phyloP scores from a whole-genome alignment of 1,140 invertebrate genomes.

The Drosophila sechellia region DNA sequence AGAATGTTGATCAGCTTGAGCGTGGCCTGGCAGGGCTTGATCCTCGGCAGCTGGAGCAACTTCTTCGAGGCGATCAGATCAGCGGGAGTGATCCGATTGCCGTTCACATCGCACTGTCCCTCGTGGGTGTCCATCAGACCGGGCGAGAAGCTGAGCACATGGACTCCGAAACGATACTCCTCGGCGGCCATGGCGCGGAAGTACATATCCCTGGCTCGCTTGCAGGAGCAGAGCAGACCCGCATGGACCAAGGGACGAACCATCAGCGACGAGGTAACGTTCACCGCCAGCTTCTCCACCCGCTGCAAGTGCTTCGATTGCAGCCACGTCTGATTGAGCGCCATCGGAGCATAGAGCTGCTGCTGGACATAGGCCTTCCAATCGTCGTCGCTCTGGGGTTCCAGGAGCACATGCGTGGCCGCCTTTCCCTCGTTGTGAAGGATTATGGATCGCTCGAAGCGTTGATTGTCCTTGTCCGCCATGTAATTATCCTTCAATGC shows the following conservation, averaged over 20 bases:
- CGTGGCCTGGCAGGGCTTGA: conserved; percentile 55
- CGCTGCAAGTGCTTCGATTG: conserved; percentile 80
- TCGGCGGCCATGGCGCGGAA: conserved; percentile 91
- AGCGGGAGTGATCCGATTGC: conserved; percentile 56
- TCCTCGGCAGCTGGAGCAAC: conserved; percentile 29
- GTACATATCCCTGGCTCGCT: conserved; percentile 95
- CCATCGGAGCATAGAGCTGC: conserved; percentile 92
- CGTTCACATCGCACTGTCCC: conserved; percentile 84
- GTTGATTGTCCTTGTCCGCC: not conserved
- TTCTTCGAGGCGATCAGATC: conserved; percentile 31
- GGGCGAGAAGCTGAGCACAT: conserved; percentile 95
- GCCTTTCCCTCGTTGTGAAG: conserved; percentile 96
- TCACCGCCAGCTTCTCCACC: conserved; percentile 88
- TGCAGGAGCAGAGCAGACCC: conserved; percentile 93
- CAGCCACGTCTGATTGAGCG: conserved; percentile 91
- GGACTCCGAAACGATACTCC: conserved; percentile 87
- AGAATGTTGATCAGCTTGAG: conserved; percentile 77
- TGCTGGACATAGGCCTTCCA: conserved; percentile 90
- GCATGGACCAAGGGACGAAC: conserved; percentile 90
- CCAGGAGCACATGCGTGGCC: conserved; percentile 87
- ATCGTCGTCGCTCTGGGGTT: conserved; percentile 86
- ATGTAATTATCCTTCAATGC: conserved; percentile 8
- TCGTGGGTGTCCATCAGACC: conserved; percentile 94
- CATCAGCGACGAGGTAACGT: conserved; percentile 95
- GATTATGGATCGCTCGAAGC: conserved; percentile 89